A percentile compares a stretch with the other conserved stretches of the same genome.
Evolutionary conservation across 2,797 vertebrate species (phyloP).

Genomic region (Tachyglossus aculeatus): DNA sequence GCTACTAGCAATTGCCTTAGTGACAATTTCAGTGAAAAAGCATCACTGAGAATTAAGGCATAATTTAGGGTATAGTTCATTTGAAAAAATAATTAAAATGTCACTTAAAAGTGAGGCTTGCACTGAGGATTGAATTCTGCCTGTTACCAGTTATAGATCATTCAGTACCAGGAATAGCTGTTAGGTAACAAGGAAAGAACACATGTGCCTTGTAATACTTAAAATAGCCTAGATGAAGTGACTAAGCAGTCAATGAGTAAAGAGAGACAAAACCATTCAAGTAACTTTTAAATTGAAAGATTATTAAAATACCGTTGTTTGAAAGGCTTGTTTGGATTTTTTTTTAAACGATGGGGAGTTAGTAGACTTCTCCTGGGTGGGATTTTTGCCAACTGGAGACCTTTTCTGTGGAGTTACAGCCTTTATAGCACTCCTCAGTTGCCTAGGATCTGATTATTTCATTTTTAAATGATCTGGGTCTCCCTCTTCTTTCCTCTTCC

Average conservation of each 20-base stretch:
- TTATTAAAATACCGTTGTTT: no score
- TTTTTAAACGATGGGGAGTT: no score
- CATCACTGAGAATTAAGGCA: conserved; percentile 30
- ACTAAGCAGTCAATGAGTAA: conserved; percentile 2
- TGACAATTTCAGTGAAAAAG: conserved; percentile 51
- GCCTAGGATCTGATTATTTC: no score
- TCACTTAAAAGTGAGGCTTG: conserved; percentile 32
- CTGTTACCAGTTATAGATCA: conserved; percentile 16
- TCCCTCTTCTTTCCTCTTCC: no score
- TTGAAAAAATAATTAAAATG: conserved; percentile 51
- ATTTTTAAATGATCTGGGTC: no score
- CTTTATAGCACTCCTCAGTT: no score
- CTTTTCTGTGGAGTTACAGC: no score
- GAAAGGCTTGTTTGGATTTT: no score
- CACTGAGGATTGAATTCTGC: conserved; percentile 22
- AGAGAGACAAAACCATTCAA: neutral
- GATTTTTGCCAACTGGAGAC: no score
- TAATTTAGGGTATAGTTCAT: conserved; percentile 6
- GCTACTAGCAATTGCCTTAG: neutral
- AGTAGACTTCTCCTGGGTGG: no score
- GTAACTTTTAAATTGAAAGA: no score
- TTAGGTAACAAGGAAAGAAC: conserved; percentile 18
- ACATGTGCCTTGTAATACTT: neutral
- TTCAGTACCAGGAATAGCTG: neutral
- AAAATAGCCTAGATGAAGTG: neutral